Percentiles rank a stretch among this genome's conserved stretches.
phyloP scores from a whole-genome alignment of 2,797 vertebrate genomes.

The Xenopus petersii region DNA sequence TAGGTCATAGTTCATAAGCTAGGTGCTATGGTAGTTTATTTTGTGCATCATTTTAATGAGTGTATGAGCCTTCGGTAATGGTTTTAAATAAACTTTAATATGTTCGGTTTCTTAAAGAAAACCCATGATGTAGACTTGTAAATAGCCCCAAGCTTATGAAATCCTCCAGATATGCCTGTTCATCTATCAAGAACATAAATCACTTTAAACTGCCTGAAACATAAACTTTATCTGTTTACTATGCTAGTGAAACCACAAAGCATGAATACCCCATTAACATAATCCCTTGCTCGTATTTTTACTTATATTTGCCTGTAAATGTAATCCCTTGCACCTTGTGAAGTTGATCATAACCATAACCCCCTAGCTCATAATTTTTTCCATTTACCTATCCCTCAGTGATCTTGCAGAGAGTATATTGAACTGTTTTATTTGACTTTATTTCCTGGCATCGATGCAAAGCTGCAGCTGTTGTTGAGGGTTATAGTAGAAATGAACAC shows the following conservation, averaged over 20 bases:
- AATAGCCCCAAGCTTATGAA: too few species aligned
- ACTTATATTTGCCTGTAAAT: conserved; percentile 37
- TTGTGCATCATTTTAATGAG: too few species aligned
- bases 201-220: too few species aligned
- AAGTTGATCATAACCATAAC: conserved; percentile 6
- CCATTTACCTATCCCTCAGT: conserved; percentile 1
- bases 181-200: too few species aligned
- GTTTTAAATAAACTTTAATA: too few species aligned
- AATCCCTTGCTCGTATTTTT: conserved; percentile 26
- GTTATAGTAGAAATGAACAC: background rate
- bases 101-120: too few species aligned
- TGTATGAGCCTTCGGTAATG: too few species aligned
- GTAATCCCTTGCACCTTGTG: conserved; percentile 6
- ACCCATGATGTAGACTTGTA: too few species aligned
- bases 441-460: background rate
- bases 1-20: too few species aligned
- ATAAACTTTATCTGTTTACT: too few species aligned
- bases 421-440: background rate
- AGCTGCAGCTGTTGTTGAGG: background rate
- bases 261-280: conserved; percentile 21
- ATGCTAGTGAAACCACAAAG: conserved; percentile 1
- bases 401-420: conserved; percentile 18
- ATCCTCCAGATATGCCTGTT: too few species aligned
- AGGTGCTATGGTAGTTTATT: too few species aligned
- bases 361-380: conserved; percentile 1